Conservation (phyloP, 2,888 invertebrate genomes). For the Molorchus minor region DNA sequence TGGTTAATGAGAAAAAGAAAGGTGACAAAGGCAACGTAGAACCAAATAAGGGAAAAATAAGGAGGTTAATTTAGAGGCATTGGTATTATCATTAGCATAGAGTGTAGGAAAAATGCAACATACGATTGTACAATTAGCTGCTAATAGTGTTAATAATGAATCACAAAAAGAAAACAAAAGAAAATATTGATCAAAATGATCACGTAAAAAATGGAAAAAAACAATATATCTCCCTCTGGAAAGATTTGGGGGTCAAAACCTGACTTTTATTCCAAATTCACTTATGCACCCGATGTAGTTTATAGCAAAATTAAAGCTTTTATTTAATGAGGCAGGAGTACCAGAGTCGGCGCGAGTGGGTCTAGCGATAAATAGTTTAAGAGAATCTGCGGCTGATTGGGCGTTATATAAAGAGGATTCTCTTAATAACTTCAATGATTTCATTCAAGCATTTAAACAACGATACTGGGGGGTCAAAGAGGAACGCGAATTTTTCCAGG, state of each 20-base stretch:
- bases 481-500: slow-evolving; percentile 9
- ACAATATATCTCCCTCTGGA: too few relatives aligned
- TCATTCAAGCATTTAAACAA: slow-evolving; percentile 4
- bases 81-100: too few relatives aligned
- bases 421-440: slow-evolving; percentile 1
- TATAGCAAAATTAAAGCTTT: slow-evolving; percentile 3
- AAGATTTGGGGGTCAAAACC: slow-evolving; percentile 3
- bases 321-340: slow-evolving; percentile 10
- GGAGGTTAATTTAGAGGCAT: too few relatives aligned
- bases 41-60: too few relatives aligned
- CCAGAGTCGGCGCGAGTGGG: slow-evolving; percentile 19
- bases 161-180: too few relatives aligned
- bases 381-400: slow-evolving; percentile 18
- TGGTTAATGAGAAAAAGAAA: too few relatives aligned
- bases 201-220: too few relatives aligned
- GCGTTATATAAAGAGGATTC: slow-evolving; percentile 1
- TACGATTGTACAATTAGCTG: too few relatives aligned
- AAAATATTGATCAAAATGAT: too few relatives aligned
- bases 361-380: slow-evolving; percentile 13
- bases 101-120: too few relatives aligned
- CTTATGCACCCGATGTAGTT: not conserved
- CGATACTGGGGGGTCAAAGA: slow-evolving; percentile 12
- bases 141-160: too few relatives aligned
- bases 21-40: too few relatives aligned
- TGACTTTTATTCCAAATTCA: not conserved